Base-by-base conservation (phyloP, 1,140 invertebrate genomes). In the Diachasma alloeum region DNA sequence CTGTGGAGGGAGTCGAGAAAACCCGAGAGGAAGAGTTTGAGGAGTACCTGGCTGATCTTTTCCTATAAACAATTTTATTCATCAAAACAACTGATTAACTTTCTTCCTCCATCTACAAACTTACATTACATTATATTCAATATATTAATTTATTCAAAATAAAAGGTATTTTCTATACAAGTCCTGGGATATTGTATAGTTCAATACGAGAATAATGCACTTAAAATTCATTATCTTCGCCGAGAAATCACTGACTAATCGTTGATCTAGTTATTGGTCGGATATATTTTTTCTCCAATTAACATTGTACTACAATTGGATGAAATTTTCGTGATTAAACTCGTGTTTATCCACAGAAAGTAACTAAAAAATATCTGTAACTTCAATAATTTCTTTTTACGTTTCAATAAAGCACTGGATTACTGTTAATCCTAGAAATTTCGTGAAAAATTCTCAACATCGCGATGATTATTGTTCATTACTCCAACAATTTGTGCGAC, bases 1-100 rank as follows among this genome's bases (percentile, higher is more conserved):
- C 83, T 37, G 48, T 74, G 37, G 83, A 87, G 46, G 76, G 80
- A 8, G 78, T 86, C 37, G 88, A 91, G 79, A 90, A 90, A 80
- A 89, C 90, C 15, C 87, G 91, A 79, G 91, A 92, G 74, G 90
- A 92, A 75, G 92, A 92, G 82, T 92, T 94, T 85, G 92, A 93
- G 82, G 91, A 93, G 74, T 94, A 93, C 84, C 84, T 94, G n/a
- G 90, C 92, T 81, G 92, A 94, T 82, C 85, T 94, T 42, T 88
- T 94, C 72, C 42, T 26, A 44, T 44, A 26, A 26, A 71, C 69
- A 44, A 26, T 71, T 26, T 71, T 48, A 15, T 42, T 46, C 37
- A 44, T 71, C 24, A 48, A 48, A 48, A 71, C 42, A 71, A 71
- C 11, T 42, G 22, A 46, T 17, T 26, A 44, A 17, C 42, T 19